phyloP scores from a whole-genome alignment of 2,888 invertebrate species.

The Trachelus iudaicus region DNA sequence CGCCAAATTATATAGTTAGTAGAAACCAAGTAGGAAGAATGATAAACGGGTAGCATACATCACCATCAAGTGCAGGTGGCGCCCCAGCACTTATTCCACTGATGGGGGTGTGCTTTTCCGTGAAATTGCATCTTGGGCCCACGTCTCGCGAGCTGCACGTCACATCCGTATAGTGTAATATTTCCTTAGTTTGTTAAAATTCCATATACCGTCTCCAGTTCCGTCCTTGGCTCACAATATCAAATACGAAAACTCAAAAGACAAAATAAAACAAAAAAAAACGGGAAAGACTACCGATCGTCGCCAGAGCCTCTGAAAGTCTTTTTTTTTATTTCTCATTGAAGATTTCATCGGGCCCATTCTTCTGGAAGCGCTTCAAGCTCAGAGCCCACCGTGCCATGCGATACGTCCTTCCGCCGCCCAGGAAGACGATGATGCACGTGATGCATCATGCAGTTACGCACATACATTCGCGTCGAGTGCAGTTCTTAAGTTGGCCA shows the following conservation, averaged over 20 bases:
- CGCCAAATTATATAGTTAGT: neutral
- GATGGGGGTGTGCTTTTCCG: conserved; percentile 33
- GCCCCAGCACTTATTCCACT: conserved; percentile 55
- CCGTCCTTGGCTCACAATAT: neutral
- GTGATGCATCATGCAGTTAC: conserved; percentile 17
- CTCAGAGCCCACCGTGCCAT: neutral
- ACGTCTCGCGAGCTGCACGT: neutral
- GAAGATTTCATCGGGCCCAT: neutral
- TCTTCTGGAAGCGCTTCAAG: neutral
- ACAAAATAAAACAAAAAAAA: neutral
- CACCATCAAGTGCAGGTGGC: conserved; percentile 59
- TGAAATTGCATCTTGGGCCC: conserved; percentile 27
- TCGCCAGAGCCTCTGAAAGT: neutral
- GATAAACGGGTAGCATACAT: conserved; percentile 58
- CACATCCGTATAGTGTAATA: neutral
- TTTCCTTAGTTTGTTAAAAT: neutral
- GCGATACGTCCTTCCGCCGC: neutral
- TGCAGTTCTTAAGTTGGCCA: neutral
- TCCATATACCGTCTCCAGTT: neutral
- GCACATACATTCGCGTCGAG: neutral
- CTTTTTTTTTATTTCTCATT: neutral
- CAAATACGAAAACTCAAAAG: neutral
- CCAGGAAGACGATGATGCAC: conserved; percentile 28
- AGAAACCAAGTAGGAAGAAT: conserved; percentile 51
- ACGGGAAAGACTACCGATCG: neutral